Percentiles rank a stretch among this genome's conserved stretches.
Conservation (phyloP, 2,888 invertebrate genomes). For the Hypsopygia costalis region DNA sequence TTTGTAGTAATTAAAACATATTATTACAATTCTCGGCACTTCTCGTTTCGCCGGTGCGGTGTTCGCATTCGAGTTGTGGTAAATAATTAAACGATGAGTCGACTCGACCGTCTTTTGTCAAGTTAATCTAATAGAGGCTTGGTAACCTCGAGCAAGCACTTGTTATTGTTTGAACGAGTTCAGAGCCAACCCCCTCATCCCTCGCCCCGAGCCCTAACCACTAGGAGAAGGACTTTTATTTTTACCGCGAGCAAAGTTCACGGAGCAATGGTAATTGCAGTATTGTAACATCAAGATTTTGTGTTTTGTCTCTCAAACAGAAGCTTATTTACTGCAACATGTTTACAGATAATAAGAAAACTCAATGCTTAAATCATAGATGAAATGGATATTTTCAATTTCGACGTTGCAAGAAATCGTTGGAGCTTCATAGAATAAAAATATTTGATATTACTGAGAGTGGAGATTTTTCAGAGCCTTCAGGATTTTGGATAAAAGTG, state of each 20-base stretch:
- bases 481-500: too few species aligned
- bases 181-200: not conserved
- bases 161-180: constrained; percentile 36
- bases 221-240: constrained; percentile 7
- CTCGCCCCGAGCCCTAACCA: not conserved
- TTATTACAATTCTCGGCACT: constrained; percentile 10
- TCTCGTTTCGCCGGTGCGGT: constrained; percentile 6
- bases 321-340: too few species aligned
- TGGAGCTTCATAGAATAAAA: too few species aligned
- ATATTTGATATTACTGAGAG: too few species aligned
- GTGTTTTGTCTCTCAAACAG: too few species aligned
- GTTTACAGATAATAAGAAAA: too few species aligned
- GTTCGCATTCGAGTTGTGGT: constrained; percentile 12
- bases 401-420: too few species aligned
- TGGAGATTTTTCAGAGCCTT: too few species aligned
- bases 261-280: constrained; percentile 13
- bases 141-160: constrained; percentile 28
- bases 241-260: constrained; percentile 10
- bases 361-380: too few species aligned
- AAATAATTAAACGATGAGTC: constrained; percentile 37
- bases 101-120: constrained; percentile 47
- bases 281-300: not conserved
- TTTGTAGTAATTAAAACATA: constrained; percentile 5
- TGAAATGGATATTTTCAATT: too few species aligned
- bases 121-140: constrained; percentile 54